Percentiles rank a stretch among this genome's conserved stretches.
Conservation (phyloP, 2,797 vertebrate genomes). For the Poliocrania exsul region DNA sequence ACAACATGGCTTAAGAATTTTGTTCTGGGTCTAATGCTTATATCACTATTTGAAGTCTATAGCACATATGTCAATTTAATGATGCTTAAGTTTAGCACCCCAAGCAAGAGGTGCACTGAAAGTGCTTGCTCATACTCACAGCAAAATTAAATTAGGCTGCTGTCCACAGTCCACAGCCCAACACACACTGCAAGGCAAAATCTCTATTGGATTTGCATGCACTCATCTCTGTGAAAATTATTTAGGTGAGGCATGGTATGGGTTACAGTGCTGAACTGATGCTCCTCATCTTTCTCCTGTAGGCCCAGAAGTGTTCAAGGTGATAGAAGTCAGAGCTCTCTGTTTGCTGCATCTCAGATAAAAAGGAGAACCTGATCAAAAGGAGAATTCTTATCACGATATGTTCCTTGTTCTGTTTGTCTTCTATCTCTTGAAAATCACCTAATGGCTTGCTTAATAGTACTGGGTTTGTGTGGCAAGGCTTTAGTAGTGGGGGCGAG, state of each 20-base stretch:
- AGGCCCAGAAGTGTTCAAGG: background rate
- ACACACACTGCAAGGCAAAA: background rate
- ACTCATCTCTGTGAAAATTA: background rate
- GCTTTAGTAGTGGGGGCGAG: background rate
- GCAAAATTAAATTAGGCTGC: slow-evolving; percentile 12
- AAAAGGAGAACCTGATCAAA: background rate
- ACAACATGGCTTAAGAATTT: background rate
- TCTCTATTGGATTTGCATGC: background rate
- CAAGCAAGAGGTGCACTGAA: background rate
- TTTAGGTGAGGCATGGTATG: background rate
- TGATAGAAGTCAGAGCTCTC: background rate
- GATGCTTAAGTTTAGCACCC: background rate
- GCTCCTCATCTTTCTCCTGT: background rate
- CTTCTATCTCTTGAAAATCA: background rate
- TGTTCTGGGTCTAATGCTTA: background rate
- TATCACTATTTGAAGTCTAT: background rate
- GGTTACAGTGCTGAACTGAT: background rate
- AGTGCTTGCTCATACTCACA: background rate
- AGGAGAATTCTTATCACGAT: background rate
- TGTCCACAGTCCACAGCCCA: background rate
- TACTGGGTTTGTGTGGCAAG: background rate
- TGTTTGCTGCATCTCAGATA: background rate
- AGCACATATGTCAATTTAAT: slow-evolving; percentile 33
- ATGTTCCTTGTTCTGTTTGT: background rate
- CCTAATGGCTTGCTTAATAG: background rate